Percentiles rank a stretch among this genome's conserved stretches.
Evolutionary conservation across 2,113 vertebrate genomes (phyloP).

Genomic region (Scatophagus argus): DNA sequence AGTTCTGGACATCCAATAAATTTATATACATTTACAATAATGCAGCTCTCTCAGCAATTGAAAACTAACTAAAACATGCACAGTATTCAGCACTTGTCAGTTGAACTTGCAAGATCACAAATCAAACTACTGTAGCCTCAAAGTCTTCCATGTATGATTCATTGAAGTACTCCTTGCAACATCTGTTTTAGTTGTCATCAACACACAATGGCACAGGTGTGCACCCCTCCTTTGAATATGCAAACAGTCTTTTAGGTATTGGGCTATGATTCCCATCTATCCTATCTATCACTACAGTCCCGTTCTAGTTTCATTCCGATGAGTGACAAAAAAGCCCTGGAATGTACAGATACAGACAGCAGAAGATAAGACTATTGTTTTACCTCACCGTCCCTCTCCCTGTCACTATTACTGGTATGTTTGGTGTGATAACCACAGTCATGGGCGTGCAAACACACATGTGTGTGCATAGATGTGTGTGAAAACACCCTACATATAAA

Average conservation of each 20-base stretch:
- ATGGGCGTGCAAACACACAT: neutral
- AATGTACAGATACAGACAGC: constrained; percentile 30
- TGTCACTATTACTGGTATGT: constrained; percentile 43
- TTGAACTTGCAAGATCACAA: neutral
- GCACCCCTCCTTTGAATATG: neutral
- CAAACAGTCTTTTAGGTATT: neutral
- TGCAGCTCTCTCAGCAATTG: neutral
- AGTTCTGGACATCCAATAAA: neutral
- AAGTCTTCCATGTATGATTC: neutral
- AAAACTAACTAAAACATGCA: neutral
- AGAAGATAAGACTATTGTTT: constrained; percentile 24
- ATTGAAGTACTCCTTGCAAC: no score
- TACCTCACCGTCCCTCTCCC: neutral
- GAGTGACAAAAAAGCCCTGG: constrained; percentile 19
- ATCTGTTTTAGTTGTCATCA: no score
- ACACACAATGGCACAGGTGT: neutral
- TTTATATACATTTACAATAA: neutral
- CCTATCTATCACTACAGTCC: constrained; percentile 10
- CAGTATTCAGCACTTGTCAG: neutral
- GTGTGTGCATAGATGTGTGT: no score
- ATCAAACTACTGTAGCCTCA: neutral
- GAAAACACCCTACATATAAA: no score
- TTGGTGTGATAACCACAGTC: neutral
- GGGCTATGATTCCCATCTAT: constrained; percentile 7
- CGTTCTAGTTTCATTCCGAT: constrained; percentile 3